Evolutionary conservation across 1,140 invertebrate species (phyloP).

Genomic region (Muscidifurax raptorellus): DNA sequence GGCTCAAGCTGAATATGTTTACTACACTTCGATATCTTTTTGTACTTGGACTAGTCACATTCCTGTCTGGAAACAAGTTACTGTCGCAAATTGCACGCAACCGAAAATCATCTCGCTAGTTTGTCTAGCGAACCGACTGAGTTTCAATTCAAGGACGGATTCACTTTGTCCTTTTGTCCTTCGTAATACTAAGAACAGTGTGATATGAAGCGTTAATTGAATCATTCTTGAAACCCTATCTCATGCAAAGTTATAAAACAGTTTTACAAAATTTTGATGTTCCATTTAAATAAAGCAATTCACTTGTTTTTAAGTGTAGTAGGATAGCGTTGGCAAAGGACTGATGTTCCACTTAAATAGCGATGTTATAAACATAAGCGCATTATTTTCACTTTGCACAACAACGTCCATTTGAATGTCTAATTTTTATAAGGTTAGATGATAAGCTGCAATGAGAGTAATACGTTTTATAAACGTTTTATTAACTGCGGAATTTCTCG

Average conservation of each 20-base stretch:
- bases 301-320: neutral
- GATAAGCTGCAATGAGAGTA: neutral
- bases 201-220: slow-evolving; percentile 27
- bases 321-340: slow-evolving; percentile 2
- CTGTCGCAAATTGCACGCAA: slow-evolving; percentile 83
- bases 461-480: slow-evolving; percentile 43
- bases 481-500: neutral
- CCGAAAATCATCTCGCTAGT: slow-evolving; percentile 67
- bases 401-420: neutral
- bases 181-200: slow-evolving; percentile 10
- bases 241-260: neutral
- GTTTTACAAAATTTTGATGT: neutral
- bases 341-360: neutral
- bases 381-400: neutral
- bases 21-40: slow-evolving; percentile 93
- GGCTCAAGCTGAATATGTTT: slow-evolving; percentile 97
- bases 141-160: slow-evolving; percentile 2
- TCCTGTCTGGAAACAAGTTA: slow-evolving; percentile 93
- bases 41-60: slow-evolving; percentile 88
- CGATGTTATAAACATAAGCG: neutral
- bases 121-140: neutral
- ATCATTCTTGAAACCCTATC: neutral
- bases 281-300: slow-evolving; percentile 3
- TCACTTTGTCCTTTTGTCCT: slow-evolving; percentile 24
- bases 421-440: slow-evolving; percentile 13